Percentiles rank a stretch among this genome's conserved stretches.
phyloP scores from a whole-genome alignment of 2,888 invertebrate genomes.

The Galerucella pusilla region DNA sequence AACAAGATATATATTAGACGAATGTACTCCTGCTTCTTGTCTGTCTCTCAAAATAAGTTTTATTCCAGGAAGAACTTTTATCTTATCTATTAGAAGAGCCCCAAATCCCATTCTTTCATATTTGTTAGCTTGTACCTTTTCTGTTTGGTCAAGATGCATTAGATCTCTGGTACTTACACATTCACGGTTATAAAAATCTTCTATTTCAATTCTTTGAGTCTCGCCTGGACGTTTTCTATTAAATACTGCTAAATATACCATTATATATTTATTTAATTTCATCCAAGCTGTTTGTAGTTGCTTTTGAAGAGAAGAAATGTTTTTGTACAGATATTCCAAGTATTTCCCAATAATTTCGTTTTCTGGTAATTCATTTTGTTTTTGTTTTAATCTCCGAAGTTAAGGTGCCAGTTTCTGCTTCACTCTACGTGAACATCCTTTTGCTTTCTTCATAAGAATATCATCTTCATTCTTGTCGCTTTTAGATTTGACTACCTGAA shows the following conservation, averaged over 20 bases:
- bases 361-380: conserved; percentile 5
- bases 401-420: not conserved
- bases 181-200: not conserved
- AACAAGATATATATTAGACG: not conserved
- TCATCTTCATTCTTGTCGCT: not conserved
- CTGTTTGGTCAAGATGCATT: not conserved
- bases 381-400: not conserved
- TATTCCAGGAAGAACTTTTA: not conserved
- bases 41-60: not conserved
- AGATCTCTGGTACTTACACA: conserved; percentile 5
- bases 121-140: not conserved
- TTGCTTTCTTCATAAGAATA: not conserved
- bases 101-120: not conserved
- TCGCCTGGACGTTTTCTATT: conserved; percentile 29
- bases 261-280: conserved; percentile 8
- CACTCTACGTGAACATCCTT: not conserved
- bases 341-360: conserved; percentile 6
- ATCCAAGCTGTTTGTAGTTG: conserved; percentile 1
- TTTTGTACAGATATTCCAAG: conserved; percentile 16
- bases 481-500: not conserved
- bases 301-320: not conserved
- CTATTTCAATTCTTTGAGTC: conserved; percentile 19
- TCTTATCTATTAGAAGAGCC: not conserved
- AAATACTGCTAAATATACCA: conserved; percentile 21
- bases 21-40: not conserved